Conservation (phyloP, 2,888 invertebrate species). For the Euclidia mi region DNA sequence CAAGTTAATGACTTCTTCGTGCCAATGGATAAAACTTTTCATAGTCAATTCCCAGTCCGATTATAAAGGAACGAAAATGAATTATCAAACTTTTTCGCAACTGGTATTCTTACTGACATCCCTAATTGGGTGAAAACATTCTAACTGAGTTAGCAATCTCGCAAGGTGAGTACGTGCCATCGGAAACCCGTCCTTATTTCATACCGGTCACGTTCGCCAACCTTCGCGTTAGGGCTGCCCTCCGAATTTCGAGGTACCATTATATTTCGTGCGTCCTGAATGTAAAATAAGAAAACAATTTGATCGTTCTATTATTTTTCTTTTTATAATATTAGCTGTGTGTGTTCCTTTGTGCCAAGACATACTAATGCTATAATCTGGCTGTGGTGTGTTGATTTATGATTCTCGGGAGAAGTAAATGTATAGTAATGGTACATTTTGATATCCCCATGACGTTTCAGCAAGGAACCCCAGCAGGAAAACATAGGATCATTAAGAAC, state of each 20-base stretch:
- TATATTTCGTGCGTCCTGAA: conserved; percentile 68
- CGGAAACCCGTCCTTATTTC: conserved; percentile 63
- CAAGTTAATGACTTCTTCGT: too few relatives aligned
- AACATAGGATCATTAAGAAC: too few relatives aligned
- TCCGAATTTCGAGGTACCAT: conserved; percentile 64
- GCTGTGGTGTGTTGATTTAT: too few relatives aligned
- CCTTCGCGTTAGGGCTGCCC: conserved; percentile 59
- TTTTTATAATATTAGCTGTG: conserved; percentile 12
- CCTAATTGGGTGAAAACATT: conserved; percentile 73
- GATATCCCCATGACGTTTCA: too few relatives aligned
- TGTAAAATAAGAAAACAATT: conserved; percentile 67
- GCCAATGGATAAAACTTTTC: background rate
- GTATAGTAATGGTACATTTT: too few relatives aligned
- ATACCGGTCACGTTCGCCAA: conserved; percentile 70
- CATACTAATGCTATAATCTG: background rate
- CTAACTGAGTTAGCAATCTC: conserved; percentile 70
- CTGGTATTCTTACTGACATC: conserved; percentile 61
- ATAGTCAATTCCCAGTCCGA: conserved; percentile 9
- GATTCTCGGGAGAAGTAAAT: too few relatives aligned
- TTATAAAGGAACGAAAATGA: conserved; percentile 23
- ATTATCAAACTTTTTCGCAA: conserved; percentile 20
- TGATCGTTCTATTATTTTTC: conserved; percentile 40
- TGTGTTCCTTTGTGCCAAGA: background rate
- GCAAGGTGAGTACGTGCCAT: conserved; percentile 56
- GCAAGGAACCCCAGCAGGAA: too few relatives aligned